phyloP scores from a whole-genome alignment of 2,888 invertebrate genomes.

The Lathronympha strigana region DNA sequence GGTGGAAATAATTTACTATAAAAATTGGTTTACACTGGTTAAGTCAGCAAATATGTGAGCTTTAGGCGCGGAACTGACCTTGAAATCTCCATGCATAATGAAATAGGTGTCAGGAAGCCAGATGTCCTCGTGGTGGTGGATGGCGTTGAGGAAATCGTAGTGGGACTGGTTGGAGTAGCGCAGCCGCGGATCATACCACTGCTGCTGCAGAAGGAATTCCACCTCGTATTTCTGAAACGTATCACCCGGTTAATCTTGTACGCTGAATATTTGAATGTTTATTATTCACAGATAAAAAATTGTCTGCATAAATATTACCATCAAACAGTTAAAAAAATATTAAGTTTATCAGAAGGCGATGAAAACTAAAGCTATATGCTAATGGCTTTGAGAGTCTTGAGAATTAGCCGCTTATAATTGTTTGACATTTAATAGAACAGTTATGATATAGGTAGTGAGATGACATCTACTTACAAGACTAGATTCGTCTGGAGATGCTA shows the following conservation, averaged over 20 bases:
- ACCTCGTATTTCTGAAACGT: conserved; percentile 96
- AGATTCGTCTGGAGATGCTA: conserved; percentile 98
- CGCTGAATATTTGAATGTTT: not conserved
- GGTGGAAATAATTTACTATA: conserved; percentile 64
- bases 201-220: conserved; percentile 96
- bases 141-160: conserved; percentile 95
- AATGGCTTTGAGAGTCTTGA: conserved; percentile 16
- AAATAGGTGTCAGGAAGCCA: conserved; percentile 98
- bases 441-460: conserved; percentile 19
- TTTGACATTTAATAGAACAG: conserved; percentile 11
- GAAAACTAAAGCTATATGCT: conserved; percentile 23
- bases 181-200: conserved; percentile 96
- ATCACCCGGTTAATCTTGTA: conserved; percentile 17
- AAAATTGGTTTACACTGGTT: conserved; percentile 35
- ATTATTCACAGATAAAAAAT: not conserved
- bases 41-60: conserved; percentile 15
- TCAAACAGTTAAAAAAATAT: not conserved
- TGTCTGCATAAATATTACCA: not conserved
- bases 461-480: conserved; percentile 91
- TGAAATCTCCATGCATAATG: conserved; percentile 98
- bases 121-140: conserved; percentile 96
- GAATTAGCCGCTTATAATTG: conserved; percentile 15
- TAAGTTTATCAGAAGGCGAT: not conserved
- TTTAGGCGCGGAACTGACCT: conserved; percentile 68
- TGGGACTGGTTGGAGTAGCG: conserved; percentile 94